Conservation (phyloP, 2,888 invertebrate genomes). For the Zaprionus obscuricornis region DNA sequence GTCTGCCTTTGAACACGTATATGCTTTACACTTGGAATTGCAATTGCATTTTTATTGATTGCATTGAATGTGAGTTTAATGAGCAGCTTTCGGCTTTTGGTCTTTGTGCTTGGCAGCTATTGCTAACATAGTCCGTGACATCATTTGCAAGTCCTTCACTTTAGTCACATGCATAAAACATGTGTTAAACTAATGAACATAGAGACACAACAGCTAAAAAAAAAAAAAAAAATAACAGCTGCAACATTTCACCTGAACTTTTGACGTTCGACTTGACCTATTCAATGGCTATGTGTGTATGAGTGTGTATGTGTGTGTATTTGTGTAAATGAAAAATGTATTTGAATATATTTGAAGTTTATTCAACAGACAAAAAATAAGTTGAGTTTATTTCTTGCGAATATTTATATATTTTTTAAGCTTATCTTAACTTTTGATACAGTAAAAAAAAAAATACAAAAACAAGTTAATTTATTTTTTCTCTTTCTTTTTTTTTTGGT, state of each 20-base stretch:
- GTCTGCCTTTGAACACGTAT: background rate
- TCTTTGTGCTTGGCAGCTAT: background rate
- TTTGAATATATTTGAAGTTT: too few species aligned
- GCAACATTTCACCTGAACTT: slow-evolving; percentile 29
- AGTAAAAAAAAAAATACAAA: slow-evolving; percentile 1
- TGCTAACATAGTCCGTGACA: slow-evolving; percentile 36
- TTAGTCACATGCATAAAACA: slow-evolving; percentile 29
- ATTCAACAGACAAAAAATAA: too few species aligned
- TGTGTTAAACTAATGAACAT: slow-evolving; percentile 20
- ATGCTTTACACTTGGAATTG: slow-evolving; percentile 6
- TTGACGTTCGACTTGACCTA: too few species aligned
- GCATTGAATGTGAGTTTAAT: slow-evolving; percentile 19
- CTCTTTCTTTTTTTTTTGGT: background rate
- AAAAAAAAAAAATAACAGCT: slow-evolving; percentile 31
- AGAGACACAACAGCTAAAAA: slow-evolving; percentile 5
- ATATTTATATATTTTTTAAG: background rate
- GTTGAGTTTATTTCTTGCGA: too few species aligned
- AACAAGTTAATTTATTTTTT: slow-evolving; percentile 17
- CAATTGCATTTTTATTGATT: slow-evolving; percentile 53
- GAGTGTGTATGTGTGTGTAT: too few species aligned
- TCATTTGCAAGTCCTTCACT: slow-evolving; percentile 26
- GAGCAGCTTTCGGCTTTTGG: background rate
- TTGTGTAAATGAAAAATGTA: too few species aligned
- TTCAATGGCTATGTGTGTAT: too few species aligned
- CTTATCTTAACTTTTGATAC: too few species aligned